Percentiles rank a stretch among this genome's conserved stretches.
phyloP scores from a whole-genome alignment of 2,797 vertebrate species.

The Typhlichthys subterraneus region DNA sequence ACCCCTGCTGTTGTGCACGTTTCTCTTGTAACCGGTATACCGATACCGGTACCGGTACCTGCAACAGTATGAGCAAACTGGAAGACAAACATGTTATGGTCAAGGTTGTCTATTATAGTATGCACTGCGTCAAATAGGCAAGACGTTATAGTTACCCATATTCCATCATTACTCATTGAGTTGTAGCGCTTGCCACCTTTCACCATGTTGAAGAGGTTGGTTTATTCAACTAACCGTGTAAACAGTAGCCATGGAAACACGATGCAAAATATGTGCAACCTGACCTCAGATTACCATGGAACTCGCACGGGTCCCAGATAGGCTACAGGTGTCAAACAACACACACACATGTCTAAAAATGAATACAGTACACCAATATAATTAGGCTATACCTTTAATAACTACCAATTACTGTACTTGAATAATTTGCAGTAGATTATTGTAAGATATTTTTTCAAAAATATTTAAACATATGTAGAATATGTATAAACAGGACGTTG shows the following conservation, averaged over 20 bases:
- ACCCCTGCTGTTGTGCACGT: constrained; percentile 62
- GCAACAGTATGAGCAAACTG: constrained; percentile 65
- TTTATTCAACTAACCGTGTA: constrained; percentile 26
- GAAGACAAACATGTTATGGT: constrained; percentile 7
- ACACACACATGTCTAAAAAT: too few relatives aligned
- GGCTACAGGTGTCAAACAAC: too few relatives aligned
- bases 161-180: constrained; percentile 39
- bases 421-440: too few relatives aligned
- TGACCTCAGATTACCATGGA: constrained; percentile 39
- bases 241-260: constrained; percentile 66
- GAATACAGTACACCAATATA: too few relatives aligned
- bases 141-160: constrained; percentile 73
- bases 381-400: too few relatives aligned
- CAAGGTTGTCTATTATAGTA: neutral
- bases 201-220: constrained; percentile 57
- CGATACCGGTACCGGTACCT: too few relatives aligned
- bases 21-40: constrained; percentile 31
- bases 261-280: constrained; percentile 42
- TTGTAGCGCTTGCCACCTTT: constrained; percentile 52
- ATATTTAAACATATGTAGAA: too few relatives aligned
- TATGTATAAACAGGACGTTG: too few relatives aligned
- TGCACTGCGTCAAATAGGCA: constrained; percentile 11
- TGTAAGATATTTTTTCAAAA: too few relatives aligned
- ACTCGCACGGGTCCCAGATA: neutral
- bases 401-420: too few relatives aligned